These are phyloP conservation scores for Pocillopora grandis DNA, from an alignment of 92 coral and sea anemone species.

Conservation along the genomic window DNA sequence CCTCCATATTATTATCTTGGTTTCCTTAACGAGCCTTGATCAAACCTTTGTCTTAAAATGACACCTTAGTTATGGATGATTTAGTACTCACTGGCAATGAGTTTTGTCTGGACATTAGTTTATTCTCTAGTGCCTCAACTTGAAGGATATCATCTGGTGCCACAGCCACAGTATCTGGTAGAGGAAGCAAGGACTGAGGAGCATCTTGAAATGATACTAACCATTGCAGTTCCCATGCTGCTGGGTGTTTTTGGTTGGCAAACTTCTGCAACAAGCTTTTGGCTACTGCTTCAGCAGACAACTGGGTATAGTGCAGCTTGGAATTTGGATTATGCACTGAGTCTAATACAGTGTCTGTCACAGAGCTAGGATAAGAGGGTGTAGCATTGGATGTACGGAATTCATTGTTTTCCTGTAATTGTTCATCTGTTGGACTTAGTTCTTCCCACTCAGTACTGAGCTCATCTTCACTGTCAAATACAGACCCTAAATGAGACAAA, in stretches of 20 bases:
- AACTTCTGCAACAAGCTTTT: slow-evolving; percentile 86
- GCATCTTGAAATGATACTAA: slow-evolving; percentile 92
- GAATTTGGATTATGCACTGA: slow-evolving; percentile 32
- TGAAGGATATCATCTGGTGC: slow-evolving; percentile 89
- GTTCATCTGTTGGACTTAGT: slow-evolving; percentile 43
- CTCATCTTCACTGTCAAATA: slow-evolving; percentile 41
- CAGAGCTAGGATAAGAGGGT: not conserved
- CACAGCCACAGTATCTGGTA: slow-evolving; percentile 86
- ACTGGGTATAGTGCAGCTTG: slow-evolving; percentile 66
- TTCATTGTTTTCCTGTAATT: slow-evolving; percentile 16
- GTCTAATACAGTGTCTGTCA: not conserved
- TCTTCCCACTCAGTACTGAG: slow-evolving; percentile 81
- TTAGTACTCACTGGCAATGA: slow-evolving; percentile 63
- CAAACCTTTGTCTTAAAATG: too few species aligned
- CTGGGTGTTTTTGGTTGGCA: slow-evolving; percentile 83
- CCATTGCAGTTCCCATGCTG: slow-evolving; percentile 96
- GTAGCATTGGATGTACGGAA: slow-evolving; percentile 57
- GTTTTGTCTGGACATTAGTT: slow-evolving; percentile 22
- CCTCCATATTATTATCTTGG: too few species aligned
- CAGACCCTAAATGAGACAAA: slow-evolving; percentile 12
- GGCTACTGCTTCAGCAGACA: slow-evolving; percentile 96
- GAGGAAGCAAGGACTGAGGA: slow-evolving; percentile 90
- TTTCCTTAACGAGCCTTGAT: not conserved
- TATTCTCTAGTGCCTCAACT: slow-evolving; percentile 9
- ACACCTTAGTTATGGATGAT: too few species aligned